Conservation (phyloP, 1,140 invertebrate genomes). For the Zaprionus kolodkinae region DNA sequence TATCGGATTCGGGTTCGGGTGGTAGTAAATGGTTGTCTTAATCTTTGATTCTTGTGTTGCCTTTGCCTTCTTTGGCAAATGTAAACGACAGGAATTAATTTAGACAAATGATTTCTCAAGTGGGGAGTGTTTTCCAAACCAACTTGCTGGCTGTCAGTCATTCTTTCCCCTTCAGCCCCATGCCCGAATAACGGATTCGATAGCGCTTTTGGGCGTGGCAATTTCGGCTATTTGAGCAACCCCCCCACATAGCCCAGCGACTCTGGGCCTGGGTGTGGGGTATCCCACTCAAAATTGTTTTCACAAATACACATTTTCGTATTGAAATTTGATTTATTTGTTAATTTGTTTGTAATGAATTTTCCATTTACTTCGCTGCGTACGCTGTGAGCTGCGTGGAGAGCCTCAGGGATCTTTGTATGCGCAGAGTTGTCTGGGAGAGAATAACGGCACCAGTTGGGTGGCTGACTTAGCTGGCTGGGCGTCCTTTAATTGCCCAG, state of each 20-base stretch:
- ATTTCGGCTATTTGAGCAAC: conserved; percentile 51
- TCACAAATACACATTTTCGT: conserved; percentile 83
- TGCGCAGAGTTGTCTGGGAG: conserved; percentile 1
- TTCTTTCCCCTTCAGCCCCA: conserved; percentile 11
- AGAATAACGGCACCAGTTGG: conserved; percentile 7
- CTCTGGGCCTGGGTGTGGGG: neutral
- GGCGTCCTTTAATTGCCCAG: conserved; percentile 62
- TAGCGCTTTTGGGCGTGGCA: conserved; percentile 61
- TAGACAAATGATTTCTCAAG: conserved; percentile 84
- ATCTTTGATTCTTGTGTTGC: conserved; percentile 83
- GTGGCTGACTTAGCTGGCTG: conserved; percentile 6
- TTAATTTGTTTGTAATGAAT: conserved; percentile 84
- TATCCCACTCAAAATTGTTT: conserved; percentile 78
- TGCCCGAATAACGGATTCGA: neutral
- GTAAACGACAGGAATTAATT: conserved; percentile 85
- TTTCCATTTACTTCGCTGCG: conserved; percentile 77
- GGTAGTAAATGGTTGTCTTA: conserved; percentile 83
- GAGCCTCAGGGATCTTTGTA: conserved; percentile 24
- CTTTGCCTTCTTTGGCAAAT: conserved; percentile 71
- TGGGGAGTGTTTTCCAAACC: conserved; percentile 50
- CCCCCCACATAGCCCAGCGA: conserved; percentile 27
- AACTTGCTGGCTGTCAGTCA: conserved; percentile 80
- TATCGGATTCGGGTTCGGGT: conserved; percentile 3
- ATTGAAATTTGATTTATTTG: conserved; percentile 85
- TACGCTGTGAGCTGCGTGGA: neutral